Percentiles rank a stretch among this genome's conserved stretches.
Evolutionary conservation across 2,797 vertebrate species (phyloP).

Genomic region (Mastacembelus armatus): DNA sequence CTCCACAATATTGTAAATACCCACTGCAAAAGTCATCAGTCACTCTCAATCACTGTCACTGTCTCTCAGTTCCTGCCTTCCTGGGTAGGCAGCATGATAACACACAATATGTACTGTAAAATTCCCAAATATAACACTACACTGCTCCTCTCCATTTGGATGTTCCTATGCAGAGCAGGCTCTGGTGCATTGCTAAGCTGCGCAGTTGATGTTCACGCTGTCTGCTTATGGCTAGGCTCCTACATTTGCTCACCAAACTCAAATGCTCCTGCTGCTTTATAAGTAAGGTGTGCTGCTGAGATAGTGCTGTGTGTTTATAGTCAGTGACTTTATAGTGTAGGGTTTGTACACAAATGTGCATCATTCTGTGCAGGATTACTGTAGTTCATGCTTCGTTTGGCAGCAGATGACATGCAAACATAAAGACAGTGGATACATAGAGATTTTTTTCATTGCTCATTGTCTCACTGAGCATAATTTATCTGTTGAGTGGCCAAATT

Average conservation of each 20-base stretch:
- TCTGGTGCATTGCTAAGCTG: slow-evolving; percentile 32
- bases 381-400: not conserved
- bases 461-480: not conserved
- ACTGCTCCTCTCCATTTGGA: slow-evolving; percentile 20
- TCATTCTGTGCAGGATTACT: not conserved
- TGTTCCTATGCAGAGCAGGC: slow-evolving; percentile 32
- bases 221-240: slow-evolving; percentile 14
- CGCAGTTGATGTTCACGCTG: slow-evolving; percentile 9
- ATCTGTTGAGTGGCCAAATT: not conserved
- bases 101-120: not conserved
- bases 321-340: not conserved
- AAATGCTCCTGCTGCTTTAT: not conserved
- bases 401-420: not conserved
- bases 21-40: not conserved
- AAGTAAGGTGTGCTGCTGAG: slow-evolving; percentile 9
- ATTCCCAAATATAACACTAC: slow-evolving; percentile 8
- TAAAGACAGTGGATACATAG: not conserved
- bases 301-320: not conserved
- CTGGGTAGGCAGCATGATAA: not conserved
- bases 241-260: slow-evolving; percentile 20
- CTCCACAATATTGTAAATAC: slow-evolving; percentile 7
- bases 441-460: not conserved
- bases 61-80: not conserved
- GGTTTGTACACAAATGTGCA: not conserved
- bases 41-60: slow-evolving; percentile 1